Base-by-base conservation (phyloP, 2,888 invertebrate genomes). In the Syrphus vitripennis region DNA sequence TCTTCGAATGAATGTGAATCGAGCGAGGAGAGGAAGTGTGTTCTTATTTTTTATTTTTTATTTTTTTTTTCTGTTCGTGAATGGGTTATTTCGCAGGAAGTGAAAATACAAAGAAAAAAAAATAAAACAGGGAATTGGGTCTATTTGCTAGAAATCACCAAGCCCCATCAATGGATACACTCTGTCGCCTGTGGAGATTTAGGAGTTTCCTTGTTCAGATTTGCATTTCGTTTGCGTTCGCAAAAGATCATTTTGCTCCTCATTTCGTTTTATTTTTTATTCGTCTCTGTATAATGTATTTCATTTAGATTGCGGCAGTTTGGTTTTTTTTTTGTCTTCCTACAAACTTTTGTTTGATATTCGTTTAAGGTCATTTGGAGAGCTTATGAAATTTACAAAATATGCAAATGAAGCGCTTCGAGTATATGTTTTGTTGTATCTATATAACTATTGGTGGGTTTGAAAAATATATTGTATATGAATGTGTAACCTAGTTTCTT, bases 31-130 rank as follows among this genome's bases (percentile, higher is more conserved):
- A 48, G 53, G 50, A 59, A 67, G 67, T 45, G 67, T 74, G 34
- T 76, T 12, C 7, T 14, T 34, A 34, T 40, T 34, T 10, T 4
- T 16, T 53, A 19, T 21, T 7, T 40, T 9, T 5, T 26, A 16
- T 50, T 1, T 24, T 14, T 50, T 21, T 31, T 34, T 37, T 24
- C 21, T 67, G 21, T 71, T 81, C 61, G 40, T 80, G 67, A 80
- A 84, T 82, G 77, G 82, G 82, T 82, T 77, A 86, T 78, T 63
- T 74, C 77, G 74, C 77, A 86, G 86, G 86, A 86, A 82, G 86
- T 82, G 69, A 34, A 76, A 75, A 55, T 34, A 26, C n/a, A 29
- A 37, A 34, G 16, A 67, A 31, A 26, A 42, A 61, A 26, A 29
- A 40, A 53, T 42, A 61, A 59, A 69, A 70, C 53, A 48, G 50